These are phyloP conservation scores for Athrips mouffetella DNA, from an alignment of 2,888 invertebrate species.

Conservation along the genomic window DNA sequence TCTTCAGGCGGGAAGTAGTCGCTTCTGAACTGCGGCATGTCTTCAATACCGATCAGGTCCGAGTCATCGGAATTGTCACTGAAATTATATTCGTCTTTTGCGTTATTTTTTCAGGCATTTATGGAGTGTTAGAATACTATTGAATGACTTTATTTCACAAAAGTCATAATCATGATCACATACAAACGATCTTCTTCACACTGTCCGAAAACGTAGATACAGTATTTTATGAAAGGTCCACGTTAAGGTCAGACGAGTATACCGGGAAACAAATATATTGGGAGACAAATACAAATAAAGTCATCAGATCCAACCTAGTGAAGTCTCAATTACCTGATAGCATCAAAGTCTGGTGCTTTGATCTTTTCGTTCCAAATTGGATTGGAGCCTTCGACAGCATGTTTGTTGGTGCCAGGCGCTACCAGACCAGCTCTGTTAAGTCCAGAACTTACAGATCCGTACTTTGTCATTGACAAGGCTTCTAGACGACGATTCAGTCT, in stretches of 20 bases:
- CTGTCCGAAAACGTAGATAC: too few relatives aligned
- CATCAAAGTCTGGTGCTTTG: constrained; percentile 72
- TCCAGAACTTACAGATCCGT: constrained; percentile 81
- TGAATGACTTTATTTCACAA: too few relatives aligned
- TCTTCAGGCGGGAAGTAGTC: constrained; percentile 52
- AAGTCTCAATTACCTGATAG: constrained; percentile 62
- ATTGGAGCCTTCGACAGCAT: constrained; percentile 84
- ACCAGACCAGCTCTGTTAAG: constrained; percentile 74
- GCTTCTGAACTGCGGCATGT: constrained; percentile 79
- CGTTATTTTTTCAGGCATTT: too few relatives aligned
- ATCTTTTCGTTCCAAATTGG: constrained; percentile 81
- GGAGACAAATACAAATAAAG: too few relatives aligned
- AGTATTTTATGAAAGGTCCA: too few relatives aligned
- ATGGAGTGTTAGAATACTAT: too few relatives aligned
- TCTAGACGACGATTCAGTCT: constrained; percentile 80
- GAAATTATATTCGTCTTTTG: constrained; percentile 12
- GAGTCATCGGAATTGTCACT: constrained; percentile 81
- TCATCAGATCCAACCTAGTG: too few relatives aligned
- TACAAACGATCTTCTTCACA: too few relatives aligned
- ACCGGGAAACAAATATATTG: constrained; percentile 13
- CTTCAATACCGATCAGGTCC: constrained; percentile 82
- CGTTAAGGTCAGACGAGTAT: too few relatives aligned
- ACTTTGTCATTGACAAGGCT: constrained; percentile 80
- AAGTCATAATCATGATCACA: too few relatives aligned
- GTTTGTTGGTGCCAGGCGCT: constrained; percentile 84